Base-by-base conservation (phyloP, 1,140 invertebrate species). In the Drosophila littoralis region DNA sequence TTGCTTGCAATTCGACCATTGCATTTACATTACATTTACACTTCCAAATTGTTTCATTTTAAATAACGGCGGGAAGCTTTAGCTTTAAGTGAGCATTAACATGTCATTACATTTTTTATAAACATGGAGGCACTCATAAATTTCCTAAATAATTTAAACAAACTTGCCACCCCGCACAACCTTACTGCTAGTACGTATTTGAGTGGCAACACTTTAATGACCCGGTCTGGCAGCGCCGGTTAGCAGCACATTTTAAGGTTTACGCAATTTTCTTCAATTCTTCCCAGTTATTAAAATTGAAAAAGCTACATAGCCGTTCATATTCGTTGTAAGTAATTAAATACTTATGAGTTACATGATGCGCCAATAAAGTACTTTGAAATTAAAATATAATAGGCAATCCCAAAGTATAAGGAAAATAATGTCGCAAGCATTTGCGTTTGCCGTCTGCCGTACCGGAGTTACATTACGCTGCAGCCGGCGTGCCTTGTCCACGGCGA, bases 401-500 rank as follows among this genome's bases (percentile, higher is more conserved):
- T 15, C 8, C 38, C 42, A 50, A 8, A 68, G 32, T 15, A 7
- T 10, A 10, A 68, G 2, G 8, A 79, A 63, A 73, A 84, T 48
- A 15, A 89, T 89, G 80, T 89, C 84, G 45, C 77, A 77, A 69
- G 84, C 83, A 84, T 77, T 89, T 75, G 83, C 77, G 45, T 77
- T 64, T 58, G 79, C 77, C 36, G 73, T 88, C 43, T 71, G 77
- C 50, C 80, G 85, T 58, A 78, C 66, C 13, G 70, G 73, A 43
- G 67, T 79, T 67, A 80, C 70, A 40, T 32, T 83, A 13, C 84
- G 80, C 8, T 79, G 80, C 71, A 84, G 67, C 65, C 77, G 85
- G 55, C 77, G 84, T 36, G 36, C 74, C n/a, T 60, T 88, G 57
- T 81, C 77, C 68, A 75, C 84, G 6, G 51, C 75, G 1, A 64